Evolutionary conservation across 1,140 invertebrate genomes (phyloP), one percentile per base, ranked within the genome.

Genomic region (Ptiloglossa arizonensis): DNA sequence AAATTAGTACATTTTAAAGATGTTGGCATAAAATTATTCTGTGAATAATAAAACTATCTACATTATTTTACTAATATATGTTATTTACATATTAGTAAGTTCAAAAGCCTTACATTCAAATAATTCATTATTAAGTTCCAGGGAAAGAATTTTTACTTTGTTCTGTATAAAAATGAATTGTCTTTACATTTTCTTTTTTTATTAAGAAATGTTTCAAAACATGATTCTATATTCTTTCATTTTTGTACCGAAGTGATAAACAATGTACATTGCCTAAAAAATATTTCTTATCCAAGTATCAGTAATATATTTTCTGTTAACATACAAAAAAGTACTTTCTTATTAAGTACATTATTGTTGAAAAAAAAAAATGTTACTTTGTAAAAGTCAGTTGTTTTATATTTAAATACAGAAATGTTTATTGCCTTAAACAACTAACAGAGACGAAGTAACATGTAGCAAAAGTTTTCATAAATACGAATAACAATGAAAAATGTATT

Each of bases 241-340:
- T 27, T 29, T 46, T n/a, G 24, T 29, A 48, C 46, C 29, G 5
- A 64, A 48, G 29, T 29, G 6, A 29, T 29, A 29, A 29, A 63
- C n/a, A 6, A 44, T 22, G 38, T n/a, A 24, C 15, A 11, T 46
- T 63, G 6, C 15, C 8, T 63, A 62, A 62, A 71, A 11, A 62
- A 72, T 52, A 62, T 72, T 35, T 50, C 46, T 48, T 48, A 62
- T 27, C 46, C 6, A 24, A 44, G 4, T 24, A 70, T 70, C 68
- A 59, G 38, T 70, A 70, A 41, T 24, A 38, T 60, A 22, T 27
- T 19, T 29, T 15, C 1, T 60, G 17, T 19, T 56, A 27, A 27
- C 5, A 27, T 15, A 64, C 19, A n/a, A 5, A 59, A 24, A 72
- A 72, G 32, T 63, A 63, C 44, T 38, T 41, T 57, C 17, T n/a